Evolutionary conservation across 2,113 vertebrate genomes (phyloP).

Genomic region (Tylochromis polylepis): DNA sequence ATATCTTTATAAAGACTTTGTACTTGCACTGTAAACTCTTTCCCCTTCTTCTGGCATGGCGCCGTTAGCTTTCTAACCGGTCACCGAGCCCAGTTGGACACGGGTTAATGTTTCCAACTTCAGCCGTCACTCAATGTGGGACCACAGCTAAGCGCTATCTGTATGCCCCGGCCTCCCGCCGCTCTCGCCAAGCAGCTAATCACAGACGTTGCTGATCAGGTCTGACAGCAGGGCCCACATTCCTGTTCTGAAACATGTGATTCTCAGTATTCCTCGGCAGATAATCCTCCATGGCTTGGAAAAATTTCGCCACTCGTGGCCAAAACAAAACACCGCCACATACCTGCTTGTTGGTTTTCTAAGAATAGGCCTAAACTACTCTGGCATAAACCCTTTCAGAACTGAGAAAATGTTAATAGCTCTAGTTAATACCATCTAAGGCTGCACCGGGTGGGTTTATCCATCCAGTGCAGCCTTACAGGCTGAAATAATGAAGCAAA

Average conservation of each 20-base stretch:
- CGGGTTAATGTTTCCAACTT: conserved; percentile 2
- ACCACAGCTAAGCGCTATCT: neutral
- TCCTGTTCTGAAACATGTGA: conserved; percentile 22
- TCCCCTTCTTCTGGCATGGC: neutral
- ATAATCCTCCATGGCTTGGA: neutral
- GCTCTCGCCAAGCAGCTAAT: neutral
- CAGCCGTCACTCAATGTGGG: neutral
- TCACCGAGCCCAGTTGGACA: neutral
- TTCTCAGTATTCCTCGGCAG: neutral
- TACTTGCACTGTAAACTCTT: neutral
- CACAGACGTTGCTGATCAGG: neutral
- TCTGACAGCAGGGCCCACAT: neutral
- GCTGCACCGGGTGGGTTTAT: neutral
- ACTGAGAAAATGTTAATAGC: neutral
- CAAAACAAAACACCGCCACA: neutral
- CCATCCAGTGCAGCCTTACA: too few relatives aligned
- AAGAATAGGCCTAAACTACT: neutral
- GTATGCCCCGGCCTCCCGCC: neutral
- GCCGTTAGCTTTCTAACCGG: neutral
- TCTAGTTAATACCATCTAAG: neutral
- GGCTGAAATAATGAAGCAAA: neutral
- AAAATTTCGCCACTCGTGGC: neutral
- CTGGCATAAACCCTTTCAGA: neutral
- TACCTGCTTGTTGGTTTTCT: neutral
- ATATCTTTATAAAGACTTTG: neutral